phyloP scores from a whole-genome alignment of 1,140 invertebrate genomes.

The Chymomyza costata region DNA sequence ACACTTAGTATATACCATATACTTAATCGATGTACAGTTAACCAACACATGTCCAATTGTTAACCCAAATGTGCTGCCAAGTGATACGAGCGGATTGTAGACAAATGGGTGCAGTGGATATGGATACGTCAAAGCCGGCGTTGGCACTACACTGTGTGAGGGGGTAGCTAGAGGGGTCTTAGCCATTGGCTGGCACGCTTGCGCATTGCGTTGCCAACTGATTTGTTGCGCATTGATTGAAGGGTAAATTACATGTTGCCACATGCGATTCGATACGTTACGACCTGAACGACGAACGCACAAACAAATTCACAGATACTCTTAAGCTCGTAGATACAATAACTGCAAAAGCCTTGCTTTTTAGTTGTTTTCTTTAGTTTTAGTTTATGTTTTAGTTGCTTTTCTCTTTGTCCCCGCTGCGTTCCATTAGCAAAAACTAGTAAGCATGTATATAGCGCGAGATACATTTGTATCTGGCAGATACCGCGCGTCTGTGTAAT shows the following conservation, averaged over 20 bases:
- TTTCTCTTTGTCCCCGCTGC: constrained; percentile 28
- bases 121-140: no score
- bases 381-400: constrained; percentile 5
- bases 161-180: background rate
- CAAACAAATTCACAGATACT: background rate
- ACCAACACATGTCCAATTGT: constrained; percentile 56
- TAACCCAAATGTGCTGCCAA: constrained; percentile 72
- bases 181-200: constrained; percentile 44
- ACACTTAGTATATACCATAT: constrained; percentile 27
- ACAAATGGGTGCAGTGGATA: background rate
- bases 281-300: constrained; percentile 20
- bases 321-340: no score
- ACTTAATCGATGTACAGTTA: constrained; percentile 58
- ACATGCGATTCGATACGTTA: constrained; percentile 63
- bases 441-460: no score
- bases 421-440: constrained; percentile 8
- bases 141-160: background rate
- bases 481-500: constrained; percentile 14
- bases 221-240: constrained; percentile 70
- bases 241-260: constrained; percentile 71
- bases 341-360: background rate
- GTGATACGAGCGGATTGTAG: constrained; percentile 44
- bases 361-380: background rate
- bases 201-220: constrained; percentile 62
- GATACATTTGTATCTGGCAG: constrained; percentile 25